phyloP scores from a whole-genome alignment of 2,113 vertebrate species.

The Catagonus wagneri region DNA sequence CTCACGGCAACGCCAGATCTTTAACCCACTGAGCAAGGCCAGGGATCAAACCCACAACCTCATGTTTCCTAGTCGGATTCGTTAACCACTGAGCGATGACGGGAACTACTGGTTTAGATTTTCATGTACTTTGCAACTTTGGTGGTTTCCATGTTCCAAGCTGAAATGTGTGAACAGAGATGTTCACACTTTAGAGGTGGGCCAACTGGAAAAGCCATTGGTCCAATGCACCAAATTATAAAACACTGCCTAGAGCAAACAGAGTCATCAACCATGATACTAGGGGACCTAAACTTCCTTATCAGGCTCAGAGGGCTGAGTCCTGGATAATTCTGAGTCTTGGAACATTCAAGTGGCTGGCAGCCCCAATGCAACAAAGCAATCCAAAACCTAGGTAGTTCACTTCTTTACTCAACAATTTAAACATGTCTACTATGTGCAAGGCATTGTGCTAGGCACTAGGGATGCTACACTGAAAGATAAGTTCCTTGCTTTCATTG shows the following conservation, averaged over 20 bases:
- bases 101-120: too few relatives aligned
- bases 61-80: too few relatives aligned
- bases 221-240: conserved; percentile 19
- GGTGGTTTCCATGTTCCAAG: not conserved
- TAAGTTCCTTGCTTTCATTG: not conserved
- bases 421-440: not conserved
- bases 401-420: conserved; percentile 7
- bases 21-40: too few relatives aligned
- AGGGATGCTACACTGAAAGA: not conserved
- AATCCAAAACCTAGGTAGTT: not conserved
- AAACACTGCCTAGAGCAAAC: conserved; percentile 13
- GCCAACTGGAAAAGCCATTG: conserved; percentile 16
- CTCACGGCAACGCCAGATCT: too few relatives aligned
- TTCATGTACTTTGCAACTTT: conserved; percentile 29
- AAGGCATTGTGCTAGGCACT: not conserved
- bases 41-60: too few relatives aligned
- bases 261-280: not conserved
- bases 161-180: conserved; percentile 1
- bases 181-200: not conserved
- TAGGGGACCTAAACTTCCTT: not conserved
- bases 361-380: not conserved
- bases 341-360: not conserved
- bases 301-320: not conserved
- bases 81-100: too few relatives aligned
- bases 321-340: not conserved